Evolutionary conservation across 2,797 vertebrate genomes (phyloP), one percentile per base, ranked within the genome.

Genomic region (Salarias fasciatus): DNA sequence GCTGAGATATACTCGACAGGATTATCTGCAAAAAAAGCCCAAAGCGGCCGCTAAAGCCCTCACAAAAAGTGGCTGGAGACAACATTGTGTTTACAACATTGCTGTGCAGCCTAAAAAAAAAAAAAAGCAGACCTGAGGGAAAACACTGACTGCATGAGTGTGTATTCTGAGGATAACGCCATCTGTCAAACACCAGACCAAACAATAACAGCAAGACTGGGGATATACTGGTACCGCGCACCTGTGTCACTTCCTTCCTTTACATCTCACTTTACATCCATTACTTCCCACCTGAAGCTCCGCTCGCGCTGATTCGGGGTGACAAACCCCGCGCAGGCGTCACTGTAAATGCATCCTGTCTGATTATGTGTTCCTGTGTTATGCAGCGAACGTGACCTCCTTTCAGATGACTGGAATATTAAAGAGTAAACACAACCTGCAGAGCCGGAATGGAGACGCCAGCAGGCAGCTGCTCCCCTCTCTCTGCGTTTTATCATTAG

Each of bases 371-470:
- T 76, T 69, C 74, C 31, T 61, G 62, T 76, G 61, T 66, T 71
- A 44, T 37, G 53, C 69, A 0, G 65, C 2, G 71, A 78, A 78
- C 64, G 78, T 87, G 85, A 85, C 82, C 87, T 87, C 79, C 69
- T 81, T 89, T 88, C 80, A 86, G 85, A 85, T 68, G 75, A 86
- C 63, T 51, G 60, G 74, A 79, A 85, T 85, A 78, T 84, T 86
- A 83, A 87, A 79, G 73, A 75, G 82, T 50, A 69, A 80, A 86
- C 77, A 79, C 46, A 81, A 77, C 56, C 71, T 62, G 64, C 79
- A 54, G 70, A 80, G 79, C 66, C 59, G 38, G 78, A 78, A 80
- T 80, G 82, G 72, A 83, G 82, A 70, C 28, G 77, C 87, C 82
- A 63, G 77, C 86, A 86, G 82, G 87, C 82, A 85, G 83, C 75